A percentile compares a stretch with the other conserved stretches of the same genome.
Evolutionary conservation across 2,113 vertebrate species (phyloP).

Genomic region (Caretta caretta): DNA sequence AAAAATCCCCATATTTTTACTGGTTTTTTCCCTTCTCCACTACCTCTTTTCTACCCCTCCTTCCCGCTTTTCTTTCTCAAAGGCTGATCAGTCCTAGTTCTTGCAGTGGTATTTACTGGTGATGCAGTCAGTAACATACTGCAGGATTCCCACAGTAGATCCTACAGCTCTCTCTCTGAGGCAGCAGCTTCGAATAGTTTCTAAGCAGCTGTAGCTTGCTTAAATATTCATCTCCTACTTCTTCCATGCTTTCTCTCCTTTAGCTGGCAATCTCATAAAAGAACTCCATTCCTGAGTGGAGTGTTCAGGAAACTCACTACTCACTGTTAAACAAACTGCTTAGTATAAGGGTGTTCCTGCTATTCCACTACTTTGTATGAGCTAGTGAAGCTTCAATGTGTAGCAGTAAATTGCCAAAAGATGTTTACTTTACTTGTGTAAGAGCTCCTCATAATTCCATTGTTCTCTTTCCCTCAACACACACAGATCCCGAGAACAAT

Average conservation of each 20-base stretch:
- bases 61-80: neutral
- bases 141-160: neutral
- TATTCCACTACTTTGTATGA: slow-evolving; percentile 66
- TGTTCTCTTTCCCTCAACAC: slow-evolving; percentile 59
- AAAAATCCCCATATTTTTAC: neutral
- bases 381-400: slow-evolving; percentile 63
- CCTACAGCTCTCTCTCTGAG: neutral
- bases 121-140: slow-evolving; percentile 37
- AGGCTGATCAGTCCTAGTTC: slow-evolving; percentile 33
- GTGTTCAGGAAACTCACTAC: slow-evolving; percentile 43
- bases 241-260: slow-evolving; percentile 58
- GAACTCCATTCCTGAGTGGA: slow-evolving; percentile 1
- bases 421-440: slow-evolving; percentile 73
- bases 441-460: slow-evolving; percentile 66
- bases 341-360: slow-evolving; percentile 65
- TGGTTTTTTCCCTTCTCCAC: slow-evolving; percentile 45
- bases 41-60: neutral
- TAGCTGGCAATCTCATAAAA: slow-evolving; percentile 49
- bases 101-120: neutral
- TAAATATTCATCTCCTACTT: slow-evolving; percentile 49
- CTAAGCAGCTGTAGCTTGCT: neutral
- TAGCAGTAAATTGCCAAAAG: slow-evolving; percentile 65
- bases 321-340: slow-evolving; percentile 67
- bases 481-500: slow-evolving; percentile 41
- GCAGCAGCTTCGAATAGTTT: slow-evolving; percentile 12